Base-by-base conservation (phyloP, 2,797 vertebrate genomes). In the Setipinna tenuifilis region DNA sequence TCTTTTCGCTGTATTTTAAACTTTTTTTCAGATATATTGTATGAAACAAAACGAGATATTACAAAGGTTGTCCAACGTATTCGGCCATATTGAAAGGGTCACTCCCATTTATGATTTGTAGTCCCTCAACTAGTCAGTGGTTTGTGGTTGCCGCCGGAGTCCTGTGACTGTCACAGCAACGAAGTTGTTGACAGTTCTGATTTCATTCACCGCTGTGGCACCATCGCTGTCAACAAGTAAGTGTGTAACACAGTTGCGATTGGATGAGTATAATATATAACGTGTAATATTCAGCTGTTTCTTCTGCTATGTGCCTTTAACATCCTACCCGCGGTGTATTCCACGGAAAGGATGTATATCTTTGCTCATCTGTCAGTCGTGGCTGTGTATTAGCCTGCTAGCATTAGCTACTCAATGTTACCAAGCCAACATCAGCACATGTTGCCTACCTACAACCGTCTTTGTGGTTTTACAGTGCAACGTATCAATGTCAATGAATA, bases 41-140 rank as follows among this genome's bases (percentile, higher is more conserved):
- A 25, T 71, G 16, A 35, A 35, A 41, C 68, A 17, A 71, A 21
- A 41, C 31, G 6, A 71, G 35, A 17, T 5, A 14, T 71, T 71
- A 31, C 4, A 12, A 3, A 11, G 25, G 14, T 3, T 71, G 65
- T 16, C 65, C 12, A 16, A 35, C 65, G 5, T 11, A 31, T 35
- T 31, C 65, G 28, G 25, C 28, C 65, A 35, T 35, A 35, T 35
- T 71, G 65, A 71, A 16, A 71, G 2, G 31, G 71, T 21, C 35
- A 78, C 71, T 35, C 71, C 71, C 31, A 19, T 44, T 78, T 41
- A 78, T 21, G 35, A 78, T 78, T 44, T 78, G 71, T 78, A 78
- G 31, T 78, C 35, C 71, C 35, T 78, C 31, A 41, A 19, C 28
- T 35, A 71, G 68, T 14, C 68, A 71, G 68, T 16, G 68, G 68